Evolutionary conservation across 1,140 invertebrate genomes (phyloP).

Genomic region (Muscidifurax raptorellus): DNA sequence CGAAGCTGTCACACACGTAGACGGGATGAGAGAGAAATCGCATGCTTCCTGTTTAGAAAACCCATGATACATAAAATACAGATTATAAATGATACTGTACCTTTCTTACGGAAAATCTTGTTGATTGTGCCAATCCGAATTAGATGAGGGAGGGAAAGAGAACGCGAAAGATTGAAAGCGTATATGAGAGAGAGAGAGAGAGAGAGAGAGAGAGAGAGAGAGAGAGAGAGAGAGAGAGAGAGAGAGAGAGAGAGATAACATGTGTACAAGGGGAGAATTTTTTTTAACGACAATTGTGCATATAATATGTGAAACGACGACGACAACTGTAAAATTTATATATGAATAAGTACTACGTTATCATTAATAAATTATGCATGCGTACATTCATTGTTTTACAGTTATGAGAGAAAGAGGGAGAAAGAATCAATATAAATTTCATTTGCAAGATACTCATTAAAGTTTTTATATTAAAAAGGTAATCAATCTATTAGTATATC

Average conservation of each 20-base stretch:
- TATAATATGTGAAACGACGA: too few species aligned
- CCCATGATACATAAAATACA: constrained; percentile 34
- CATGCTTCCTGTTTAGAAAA: constrained; percentile 47
- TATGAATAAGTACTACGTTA: neutral
- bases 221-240: neutral
- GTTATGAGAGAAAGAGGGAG: neutral
- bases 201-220: neutral
- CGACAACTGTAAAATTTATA: neutral
- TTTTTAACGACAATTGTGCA: neutral
- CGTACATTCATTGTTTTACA: neutral
- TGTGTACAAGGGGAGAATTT: neutral
- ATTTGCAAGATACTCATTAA: too few species aligned
- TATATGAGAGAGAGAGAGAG: neutral
- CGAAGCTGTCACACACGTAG: constrained; percentile 22
- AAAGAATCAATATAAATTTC: neutral
- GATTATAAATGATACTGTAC: constrained; percentile 27
- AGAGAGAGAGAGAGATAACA: neutral
- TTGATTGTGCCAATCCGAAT: constrained; percentile 57
- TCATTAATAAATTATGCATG: too few species aligned
- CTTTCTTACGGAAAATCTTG: constrained; percentile 46
- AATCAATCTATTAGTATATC: neutral
- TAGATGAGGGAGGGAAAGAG: neutral
- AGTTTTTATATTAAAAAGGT: too few species aligned
- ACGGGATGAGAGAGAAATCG: constrained; percentile 35
- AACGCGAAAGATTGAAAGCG: neutral